These are phyloP conservation scores for Coryphaenoides rupestris DNA, from an alignment of 2,113 vertebrate species.

Conservation along the genomic window DNA sequence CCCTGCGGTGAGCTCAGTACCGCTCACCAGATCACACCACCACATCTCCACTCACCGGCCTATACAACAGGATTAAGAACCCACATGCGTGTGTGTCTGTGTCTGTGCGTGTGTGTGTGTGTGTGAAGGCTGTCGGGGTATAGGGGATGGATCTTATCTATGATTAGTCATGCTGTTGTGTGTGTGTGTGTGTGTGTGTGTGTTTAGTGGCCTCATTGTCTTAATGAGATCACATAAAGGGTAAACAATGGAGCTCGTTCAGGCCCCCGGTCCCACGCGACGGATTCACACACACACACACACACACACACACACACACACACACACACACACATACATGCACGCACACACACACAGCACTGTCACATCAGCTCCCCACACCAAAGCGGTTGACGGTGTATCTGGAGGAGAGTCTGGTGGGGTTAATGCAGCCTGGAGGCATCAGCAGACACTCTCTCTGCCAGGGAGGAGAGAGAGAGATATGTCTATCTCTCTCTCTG, in stretches of 20 bases:
- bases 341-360: not conserved
- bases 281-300: not conserved
- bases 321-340: not conserved
- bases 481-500: too few species aligned
- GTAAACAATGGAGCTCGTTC: slow-evolving; percentile 28
- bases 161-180: not conserved
- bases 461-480: not conserved
- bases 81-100: not conserved
- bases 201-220: slow-evolving; percentile 37
- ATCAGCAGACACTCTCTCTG: too few species aligned
- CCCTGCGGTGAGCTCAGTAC: slow-evolving; percentile 40
- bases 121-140: not conserved
- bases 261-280: not conserved
- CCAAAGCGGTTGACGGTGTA: too few species aligned
- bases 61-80: not conserved
- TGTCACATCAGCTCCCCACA: not conserved
- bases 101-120: slow-evolving; percentile 5
- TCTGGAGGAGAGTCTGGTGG: too few species aligned
- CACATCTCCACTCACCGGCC: too few species aligned
- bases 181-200: slow-evolving; percentile 32
- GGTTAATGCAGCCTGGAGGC: too few species aligned
- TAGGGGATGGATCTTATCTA: slow-evolving; percentile 20
- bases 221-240: slow-evolving; percentile 41
- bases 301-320: slow-evolving; percentile 1
- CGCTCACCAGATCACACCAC: slow-evolving; percentile 9